Evolutionary conservation across 2,113 vertebrate genomes (phyloP).

Genomic region (Psammodynastes pulverulentus): DNA sequence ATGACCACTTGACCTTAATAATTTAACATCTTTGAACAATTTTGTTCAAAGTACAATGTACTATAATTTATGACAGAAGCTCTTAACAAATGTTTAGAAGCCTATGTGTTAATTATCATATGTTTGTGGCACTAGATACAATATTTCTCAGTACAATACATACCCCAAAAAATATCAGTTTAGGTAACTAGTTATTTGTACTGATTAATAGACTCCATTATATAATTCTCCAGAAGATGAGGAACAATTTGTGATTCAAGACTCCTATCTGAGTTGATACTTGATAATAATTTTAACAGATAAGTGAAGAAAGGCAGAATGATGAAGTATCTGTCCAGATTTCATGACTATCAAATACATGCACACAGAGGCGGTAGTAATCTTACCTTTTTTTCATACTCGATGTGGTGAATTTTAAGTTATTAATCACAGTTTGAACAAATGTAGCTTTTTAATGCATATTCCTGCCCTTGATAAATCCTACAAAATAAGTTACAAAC

Average conservation of each 20-base stretch:
- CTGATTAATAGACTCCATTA: constrained; percentile 92
- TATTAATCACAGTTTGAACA: constrained; percentile 64
- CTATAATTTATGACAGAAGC: constrained; percentile 77
- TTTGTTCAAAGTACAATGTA: constrained; percentile 70
- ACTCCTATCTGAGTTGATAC: constrained; percentile 81
- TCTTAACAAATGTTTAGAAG: constrained; percentile 80
- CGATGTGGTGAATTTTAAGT: constrained; percentile 64
- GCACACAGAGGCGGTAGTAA: constrained; percentile 80
- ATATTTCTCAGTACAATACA: constrained; percentile 54
- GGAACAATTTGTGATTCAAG: constrained; percentile 79
- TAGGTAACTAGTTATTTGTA: constrained; percentile 92
- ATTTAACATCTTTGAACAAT: constrained; percentile 82
- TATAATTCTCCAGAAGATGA: constrained; percentile 80
- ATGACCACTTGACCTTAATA: constrained; percentile 89
- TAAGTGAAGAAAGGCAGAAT: constrained; percentile 91
- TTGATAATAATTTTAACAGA: constrained; percentile 98
- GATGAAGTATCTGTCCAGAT: constrained; percentile 89
- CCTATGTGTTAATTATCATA: constrained; percentile 82
- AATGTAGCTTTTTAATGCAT: constrained; percentile 45
- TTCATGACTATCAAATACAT: constrained; percentile 81
- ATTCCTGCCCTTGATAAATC: constrained; percentile 19
- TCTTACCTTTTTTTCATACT: constrained; percentile 52
- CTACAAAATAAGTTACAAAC: background rate
- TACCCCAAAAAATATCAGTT: constrained; percentile 70
- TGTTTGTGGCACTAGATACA: constrained; percentile 76